These are phyloP conservation scores for Ovibos moschatus DNA, from an alignment of 2,113 vertebrate genomes.

Conservation along the genomic window DNA sequence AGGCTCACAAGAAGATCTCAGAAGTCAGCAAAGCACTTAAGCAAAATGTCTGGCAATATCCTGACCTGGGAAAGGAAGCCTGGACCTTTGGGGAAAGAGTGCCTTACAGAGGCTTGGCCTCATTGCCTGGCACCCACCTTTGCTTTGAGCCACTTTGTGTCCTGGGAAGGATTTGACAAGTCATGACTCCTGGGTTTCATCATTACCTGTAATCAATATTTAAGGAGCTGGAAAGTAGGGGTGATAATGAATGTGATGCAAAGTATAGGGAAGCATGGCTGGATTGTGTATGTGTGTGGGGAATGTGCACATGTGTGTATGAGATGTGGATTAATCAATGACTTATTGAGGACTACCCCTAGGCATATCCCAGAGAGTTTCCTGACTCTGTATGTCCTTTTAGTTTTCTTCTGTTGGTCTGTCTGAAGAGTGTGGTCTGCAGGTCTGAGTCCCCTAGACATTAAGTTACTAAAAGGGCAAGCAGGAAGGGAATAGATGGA, in stretches of 20 bases:
- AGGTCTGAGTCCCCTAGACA: background rate
- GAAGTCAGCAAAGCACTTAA: background rate
- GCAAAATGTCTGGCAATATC: background rate
- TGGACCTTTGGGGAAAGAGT: background rate
- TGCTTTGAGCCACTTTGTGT: background rate
- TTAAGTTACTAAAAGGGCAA: background rate
- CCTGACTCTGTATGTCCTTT: background rate
- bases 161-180: background rate
- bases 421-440: background rate
- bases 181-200: background rate
- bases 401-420: background rate
- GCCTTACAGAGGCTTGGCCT: background rate
- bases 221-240: background rate
- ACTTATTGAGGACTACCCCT: background rate
- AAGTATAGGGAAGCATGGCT: background rate
- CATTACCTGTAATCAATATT: background rate
- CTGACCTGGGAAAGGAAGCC: background rate
- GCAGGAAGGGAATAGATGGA: background rate
- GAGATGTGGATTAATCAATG: background rate
- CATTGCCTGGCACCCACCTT: background rate
- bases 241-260: background rate
- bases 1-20: background rate
- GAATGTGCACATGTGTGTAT: accelerated
- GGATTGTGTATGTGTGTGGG: accelerated
- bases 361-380: background rate